Evolutionary conservation across 2,888 invertebrate species (phyloP).

Genomic region (Sphaeridia pumilis): DNA sequence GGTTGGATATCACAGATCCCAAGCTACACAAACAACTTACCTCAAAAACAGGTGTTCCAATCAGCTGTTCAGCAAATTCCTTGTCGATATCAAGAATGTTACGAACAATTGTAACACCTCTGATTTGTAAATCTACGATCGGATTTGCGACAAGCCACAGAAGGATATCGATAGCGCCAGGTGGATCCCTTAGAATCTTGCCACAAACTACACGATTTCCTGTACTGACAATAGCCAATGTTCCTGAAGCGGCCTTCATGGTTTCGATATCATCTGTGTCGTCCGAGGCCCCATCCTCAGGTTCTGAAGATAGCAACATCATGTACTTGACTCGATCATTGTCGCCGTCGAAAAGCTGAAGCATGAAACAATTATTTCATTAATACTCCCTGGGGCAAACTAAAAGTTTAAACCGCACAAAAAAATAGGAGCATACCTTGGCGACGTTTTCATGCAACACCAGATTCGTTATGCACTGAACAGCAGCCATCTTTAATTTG

Average conservation of each 20-base stretch:
- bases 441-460: conserved; percentile 58
- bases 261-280: conserved; percentile 58
- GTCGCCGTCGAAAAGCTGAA: conserved; percentile 64
- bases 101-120: conserved; percentile 66
- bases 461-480: conserved; percentile 84
- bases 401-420: neutral
- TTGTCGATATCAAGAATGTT: conserved; percentile 67
- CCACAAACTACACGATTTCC: conserved; percentile 36
- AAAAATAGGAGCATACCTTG: no score
- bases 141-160: conserved; percentile 70
- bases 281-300: conserved; percentile 50
- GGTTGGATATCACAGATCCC: neutral
- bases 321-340: conserved; percentile 85
- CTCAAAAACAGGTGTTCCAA: conserved; percentile 81
- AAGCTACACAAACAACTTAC: no score
- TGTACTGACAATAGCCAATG: conserved; percentile 72
- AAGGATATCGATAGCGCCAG: conserved; percentile 65
- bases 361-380: no score
- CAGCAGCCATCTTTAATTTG: conserved; percentile 72
- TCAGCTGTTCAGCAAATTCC: conserved; percentile 65
- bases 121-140: conserved; percentile 64
- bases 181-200: conserved; percentile 35
- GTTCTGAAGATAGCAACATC: conserved; percentile 55
- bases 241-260: conserved; percentile 73
- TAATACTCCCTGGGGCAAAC: no score